Evolutionary conservation across 2,113 vertebrate species (phyloP).

Genomic region (Trematocara variabile): DNA sequence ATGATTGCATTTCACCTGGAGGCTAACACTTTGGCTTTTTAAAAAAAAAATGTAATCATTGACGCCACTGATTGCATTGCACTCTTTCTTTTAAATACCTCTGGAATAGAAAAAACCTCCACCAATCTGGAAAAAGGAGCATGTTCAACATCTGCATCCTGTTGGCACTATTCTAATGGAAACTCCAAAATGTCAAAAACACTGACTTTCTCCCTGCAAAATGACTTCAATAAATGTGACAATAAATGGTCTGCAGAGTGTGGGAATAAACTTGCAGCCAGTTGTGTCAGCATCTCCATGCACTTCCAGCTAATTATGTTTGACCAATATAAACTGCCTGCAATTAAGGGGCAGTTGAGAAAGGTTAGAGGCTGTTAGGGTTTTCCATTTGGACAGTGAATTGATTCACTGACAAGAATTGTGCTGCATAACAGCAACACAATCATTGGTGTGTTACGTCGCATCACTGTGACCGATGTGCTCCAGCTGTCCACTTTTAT

Average conservation of each 20-base stretch:
- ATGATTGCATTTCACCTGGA: not conserved
- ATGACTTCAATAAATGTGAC: not conserved
- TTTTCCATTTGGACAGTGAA: slow-evolving; percentile 43
- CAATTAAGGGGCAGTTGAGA: slow-evolving; percentile 40
- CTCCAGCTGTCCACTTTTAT: slow-evolving; percentile 41
- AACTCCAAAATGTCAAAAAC: not conserved
- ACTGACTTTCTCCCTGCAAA: not conserved
- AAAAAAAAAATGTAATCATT: not conserved
- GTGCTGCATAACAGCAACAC: not conserved
- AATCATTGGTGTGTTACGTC: not conserved
- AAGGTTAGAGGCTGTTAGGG: slow-evolving; percentile 18
- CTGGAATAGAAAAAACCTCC: not conserved
- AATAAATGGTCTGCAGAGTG: not conserved
- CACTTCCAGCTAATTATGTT: slow-evolving; percentile 36
- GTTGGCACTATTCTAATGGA: not conserved
- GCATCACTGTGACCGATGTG: slow-evolving; percentile 22
- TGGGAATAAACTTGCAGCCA: slow-evolving; percentile 6
- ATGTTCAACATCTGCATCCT: not conserved
- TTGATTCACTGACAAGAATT: slow-evolving; percentile 37
- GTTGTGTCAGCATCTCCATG: not conserved
- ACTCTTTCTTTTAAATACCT: not conserved
- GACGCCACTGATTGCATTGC: not conserved
- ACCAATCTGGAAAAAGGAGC: not conserved
- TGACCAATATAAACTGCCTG: slow-evolving; percentile 37
- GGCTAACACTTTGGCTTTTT: not conserved